Evolutionary conservation across 2,888 invertebrate species (phyloP), one percentile per base, ranked within the genome.

Genomic region (Volucella inflata): DNA sequence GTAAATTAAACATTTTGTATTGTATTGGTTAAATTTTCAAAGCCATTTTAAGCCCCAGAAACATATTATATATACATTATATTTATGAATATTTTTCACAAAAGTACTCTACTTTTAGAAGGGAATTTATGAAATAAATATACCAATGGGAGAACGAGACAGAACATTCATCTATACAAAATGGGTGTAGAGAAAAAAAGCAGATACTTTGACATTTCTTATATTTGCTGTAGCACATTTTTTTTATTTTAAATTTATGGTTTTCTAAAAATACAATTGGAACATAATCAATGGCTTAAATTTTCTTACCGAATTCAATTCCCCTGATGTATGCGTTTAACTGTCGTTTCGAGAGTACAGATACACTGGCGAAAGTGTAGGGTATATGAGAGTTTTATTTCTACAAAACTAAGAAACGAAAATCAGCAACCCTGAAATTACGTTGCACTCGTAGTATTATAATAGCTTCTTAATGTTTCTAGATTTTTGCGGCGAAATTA

Each of bases 371-470:
- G 44, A 11, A 21, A 38, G 12, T 17, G 16, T 10, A 11, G 53
- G 16, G 67, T 68, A 14, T 53, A 21, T 51, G 51, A 30, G 44
- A 42, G 50, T 48, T 60, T 44, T 53, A 53, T 36, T 42, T 42
- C 51, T 60, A 67, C 21, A 21, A 4, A 30, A 30, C 30, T 51
- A 14, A 77, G 21, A 46, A 68, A 53, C 53, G 48, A 75, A 70
- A 78, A 78, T 78, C 78, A 80, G 80, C 75, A 80, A 80, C 84
- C 80, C 84, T 84, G 75, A 80, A 65, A 80, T 53, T 60, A 74
- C 36, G 53, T 21, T 82, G 82, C 64, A 55, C 51, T 68, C 40
- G 40, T 4, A 21, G 60, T 70, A 51, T 71, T n/a, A 51, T 50
- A 30, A 53, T 44, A 9, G 62, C 36, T 42, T 53, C 40, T 44